Percentiles rank a stretch among this genome's conserved stretches.
Conservation (phyloP, 2,888 invertebrate species). For the Macaria liturata region DNA sequence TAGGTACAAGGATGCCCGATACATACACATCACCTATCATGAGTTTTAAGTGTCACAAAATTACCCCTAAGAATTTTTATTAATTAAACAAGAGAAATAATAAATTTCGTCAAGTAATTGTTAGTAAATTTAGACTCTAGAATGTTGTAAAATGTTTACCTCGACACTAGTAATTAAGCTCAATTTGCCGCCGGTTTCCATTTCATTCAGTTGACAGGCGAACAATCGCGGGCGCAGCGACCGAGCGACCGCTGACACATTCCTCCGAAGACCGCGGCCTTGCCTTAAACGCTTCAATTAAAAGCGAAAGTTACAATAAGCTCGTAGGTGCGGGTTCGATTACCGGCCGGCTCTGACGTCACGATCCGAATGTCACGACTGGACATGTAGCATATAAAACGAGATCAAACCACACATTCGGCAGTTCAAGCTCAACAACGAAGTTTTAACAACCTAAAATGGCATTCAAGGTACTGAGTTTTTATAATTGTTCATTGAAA, state of each 20-base stretch:
- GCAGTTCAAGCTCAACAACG: constrained; percentile 57
- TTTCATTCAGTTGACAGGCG: constrained; percentile 2
- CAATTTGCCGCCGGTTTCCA: too few species aligned
- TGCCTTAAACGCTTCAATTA: constrained; percentile 59
- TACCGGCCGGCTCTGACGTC: constrained; percentile 58
- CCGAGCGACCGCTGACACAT: constrained; percentile 37
- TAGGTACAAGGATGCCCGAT: too few species aligned
- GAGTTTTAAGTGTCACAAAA: too few species aligned
- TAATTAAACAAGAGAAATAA: too few species aligned
- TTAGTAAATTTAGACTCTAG: too few species aligned
- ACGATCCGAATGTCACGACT: constrained; percentile 54
- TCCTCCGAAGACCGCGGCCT: constrained; percentile 59
- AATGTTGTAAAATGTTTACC: too few species aligned
- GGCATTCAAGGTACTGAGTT: constrained; percentile 64
- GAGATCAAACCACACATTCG: constrained; percentile 47
- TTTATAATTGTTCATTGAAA: not conserved
- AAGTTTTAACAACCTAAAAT: constrained; percentile 58
- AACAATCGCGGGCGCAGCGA: constrained; percentile 20
- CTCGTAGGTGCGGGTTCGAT: constrained; percentile 54
- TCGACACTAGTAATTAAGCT: too few species aligned
- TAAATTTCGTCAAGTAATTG: too few species aligned
- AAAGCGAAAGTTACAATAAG: constrained; percentile 70
- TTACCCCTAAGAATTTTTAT: too few species aligned
- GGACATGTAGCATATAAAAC: constrained; percentile 59
- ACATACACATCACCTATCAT: too few species aligned